phyloP scores from a whole-genome alignment of 2,797 vertebrate species.

The Sebastolobus altivelis region DNA sequence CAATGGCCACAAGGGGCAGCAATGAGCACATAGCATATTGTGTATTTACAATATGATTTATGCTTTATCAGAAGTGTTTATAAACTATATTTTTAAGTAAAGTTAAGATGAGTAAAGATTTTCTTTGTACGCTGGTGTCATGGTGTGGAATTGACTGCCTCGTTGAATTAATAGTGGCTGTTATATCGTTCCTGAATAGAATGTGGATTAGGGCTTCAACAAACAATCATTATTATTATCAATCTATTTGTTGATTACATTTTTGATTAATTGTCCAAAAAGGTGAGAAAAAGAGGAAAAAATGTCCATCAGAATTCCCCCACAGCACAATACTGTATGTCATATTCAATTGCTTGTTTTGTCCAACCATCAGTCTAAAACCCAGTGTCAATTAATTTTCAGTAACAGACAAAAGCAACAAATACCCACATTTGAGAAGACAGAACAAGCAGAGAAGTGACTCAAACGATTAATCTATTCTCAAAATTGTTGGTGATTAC shows the following conservation, averaged over 20 bases:
- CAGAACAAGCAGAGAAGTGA: no score
- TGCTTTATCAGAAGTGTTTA: not conserved
- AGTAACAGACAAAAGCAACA: not conserved
- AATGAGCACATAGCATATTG: no score
- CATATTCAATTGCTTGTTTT: not conserved
- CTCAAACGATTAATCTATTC: not conserved
- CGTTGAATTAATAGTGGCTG: not conserved
- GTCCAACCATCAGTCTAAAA: not conserved
- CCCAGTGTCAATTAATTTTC: not conserved
- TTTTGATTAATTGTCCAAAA: not conserved
- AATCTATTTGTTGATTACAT: not conserved
- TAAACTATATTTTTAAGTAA: not conserved
- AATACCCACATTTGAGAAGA: no score
- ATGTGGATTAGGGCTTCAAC: not conserved
- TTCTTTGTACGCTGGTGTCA: not conserved
- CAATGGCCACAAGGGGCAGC: not conserved
- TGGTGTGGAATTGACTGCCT: not conserved
- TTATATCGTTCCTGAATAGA: not conserved
- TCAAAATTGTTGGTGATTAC: not conserved
- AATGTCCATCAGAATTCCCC: not conserved
- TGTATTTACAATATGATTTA: no score
- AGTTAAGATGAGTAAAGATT: not conserved
- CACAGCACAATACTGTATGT: not conserved
- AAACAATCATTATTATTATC: not conserved
- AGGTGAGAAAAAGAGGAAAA: not conserved